Conservation (phyloP, 2,888 invertebrate species). For the Emmelina monodactyla region DNA sequence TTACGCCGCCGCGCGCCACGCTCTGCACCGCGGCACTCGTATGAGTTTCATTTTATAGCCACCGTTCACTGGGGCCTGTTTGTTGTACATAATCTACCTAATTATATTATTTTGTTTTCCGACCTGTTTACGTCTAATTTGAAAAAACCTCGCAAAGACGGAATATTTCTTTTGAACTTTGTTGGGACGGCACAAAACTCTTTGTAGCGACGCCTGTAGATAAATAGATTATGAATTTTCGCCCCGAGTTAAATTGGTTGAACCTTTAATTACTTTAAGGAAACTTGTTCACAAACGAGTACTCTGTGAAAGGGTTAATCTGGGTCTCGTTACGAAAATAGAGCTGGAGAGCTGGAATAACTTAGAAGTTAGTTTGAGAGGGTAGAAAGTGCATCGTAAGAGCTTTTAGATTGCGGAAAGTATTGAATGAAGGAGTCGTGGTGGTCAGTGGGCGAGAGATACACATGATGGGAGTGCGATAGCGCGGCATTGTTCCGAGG, state of each 20-base stretch:
- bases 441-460: no score
- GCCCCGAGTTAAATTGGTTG: conserved; percentile 41
- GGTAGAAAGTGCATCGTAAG: no score
- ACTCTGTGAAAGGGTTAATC: conserved; percentile 37
- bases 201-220: conserved; percentile 27
- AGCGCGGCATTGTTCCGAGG: no score
- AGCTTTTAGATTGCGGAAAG: no score
- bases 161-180: conserved; percentile 16
- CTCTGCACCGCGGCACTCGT: background rate
- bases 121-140: background rate
- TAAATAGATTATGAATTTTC: conserved; percentile 46
- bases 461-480: no score
- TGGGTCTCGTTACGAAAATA: conserved; percentile 41
- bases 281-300: conserved; percentile 43
- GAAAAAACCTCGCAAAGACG: conserved; percentile 12
- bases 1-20: conserved; percentile 17
- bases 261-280: conserved; percentile 51
- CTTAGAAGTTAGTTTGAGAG: no score
- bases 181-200: conserved; percentile 18
- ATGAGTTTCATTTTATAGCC: background rate
- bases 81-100: background rate
- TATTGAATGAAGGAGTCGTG: no score
- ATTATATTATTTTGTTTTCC: background rate
- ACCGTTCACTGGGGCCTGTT: background rate
- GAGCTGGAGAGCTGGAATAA: no score